A percentile compares a stretch with the other conserved stretches of the same genome.
phyloP scores from a whole-genome alignment of 2,797 vertebrate species.

The Epinephelus malabaricus region DNA sequence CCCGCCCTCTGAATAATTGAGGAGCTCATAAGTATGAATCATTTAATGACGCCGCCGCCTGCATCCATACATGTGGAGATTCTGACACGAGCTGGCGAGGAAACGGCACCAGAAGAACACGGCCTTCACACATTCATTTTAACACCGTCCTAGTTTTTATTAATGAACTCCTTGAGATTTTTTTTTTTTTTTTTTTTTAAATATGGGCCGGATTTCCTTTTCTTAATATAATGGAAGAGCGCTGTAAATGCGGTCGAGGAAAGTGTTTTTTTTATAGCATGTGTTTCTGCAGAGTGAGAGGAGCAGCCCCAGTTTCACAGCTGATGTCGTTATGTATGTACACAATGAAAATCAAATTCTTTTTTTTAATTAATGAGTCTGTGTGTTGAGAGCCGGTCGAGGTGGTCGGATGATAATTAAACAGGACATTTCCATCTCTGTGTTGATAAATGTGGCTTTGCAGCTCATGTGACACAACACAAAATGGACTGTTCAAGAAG shows the following conservation, averaged over 20 bases:
- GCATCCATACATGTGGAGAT: conserved; percentile 41
- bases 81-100: conserved; percentile 41
- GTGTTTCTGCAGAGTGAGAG: conserved; percentile 16
- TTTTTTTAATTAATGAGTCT: conserved; percentile 24
- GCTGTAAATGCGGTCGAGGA: conserved; percentile 22
- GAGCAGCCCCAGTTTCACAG: neutral
- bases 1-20: conserved; percentile 79
- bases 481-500: conserved; percentile 13
- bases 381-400: neutral
- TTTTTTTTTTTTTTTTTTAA: neutral
- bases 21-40: conserved; percentile 76
- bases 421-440: conserved; percentile 39
- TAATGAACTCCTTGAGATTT: conserved; percentile 53
- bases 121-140: conserved; percentile 45
- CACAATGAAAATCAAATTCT: neutral
- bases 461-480: conserved; percentile 24
- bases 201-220: conserved; percentile 21
- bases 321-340: neutral
- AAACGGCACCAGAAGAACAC: conserved; percentile 29
- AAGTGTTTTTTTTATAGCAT: conserved; percentile 15
- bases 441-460: conserved; percentile 13
- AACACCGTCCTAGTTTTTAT: conserved; percentile 44
- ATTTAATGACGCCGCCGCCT: conserved; percentile 62
- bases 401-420: conserved; percentile 32
- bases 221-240: neutral